Conservation (phyloP, 2,797 vertebrate species). For the Oreortyx pictus region DNA sequence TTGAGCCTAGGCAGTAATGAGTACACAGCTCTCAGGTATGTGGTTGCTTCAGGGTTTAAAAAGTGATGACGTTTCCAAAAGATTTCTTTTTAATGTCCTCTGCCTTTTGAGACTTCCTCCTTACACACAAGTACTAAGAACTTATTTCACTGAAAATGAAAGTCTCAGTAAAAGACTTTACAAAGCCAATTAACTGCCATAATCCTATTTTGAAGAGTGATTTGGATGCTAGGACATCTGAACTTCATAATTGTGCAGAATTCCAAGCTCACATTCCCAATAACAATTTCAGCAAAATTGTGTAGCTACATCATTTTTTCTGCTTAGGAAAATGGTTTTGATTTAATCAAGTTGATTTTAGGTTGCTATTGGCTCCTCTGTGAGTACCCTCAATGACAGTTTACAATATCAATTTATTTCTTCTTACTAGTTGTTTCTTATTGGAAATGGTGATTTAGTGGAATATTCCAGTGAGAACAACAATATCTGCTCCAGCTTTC, state of each 20-base stretch:
- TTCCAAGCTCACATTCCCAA: not conserved
- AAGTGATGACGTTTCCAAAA: not conserved
- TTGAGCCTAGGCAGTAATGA: not conserved
- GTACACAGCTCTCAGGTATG: not conserved
- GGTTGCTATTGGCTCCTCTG: not conserved
- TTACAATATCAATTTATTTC: not conserved
- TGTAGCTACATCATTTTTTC: not conserved
- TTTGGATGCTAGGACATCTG: not conserved
- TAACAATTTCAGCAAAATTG: not conserved
- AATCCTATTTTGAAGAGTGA: not conserved
- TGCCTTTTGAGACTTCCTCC: not conserved
- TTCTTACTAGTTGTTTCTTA: not conserved
- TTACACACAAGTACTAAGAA: not conserved
- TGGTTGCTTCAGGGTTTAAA: not conserved
- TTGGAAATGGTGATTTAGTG: not conserved
- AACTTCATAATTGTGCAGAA: rapidly evolving
- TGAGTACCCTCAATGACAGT: not conserved
- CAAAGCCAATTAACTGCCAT: not conserved
- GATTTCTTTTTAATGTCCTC: not conserved
- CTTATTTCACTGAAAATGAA: not conserved
- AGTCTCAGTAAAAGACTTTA: not conserved
- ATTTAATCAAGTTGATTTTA: not conserved
- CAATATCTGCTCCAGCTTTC: not conserved
- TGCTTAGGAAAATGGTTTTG: not conserved
- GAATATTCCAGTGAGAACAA: not conserved